phyloP scores from a whole-genome alignment of 2,113 vertebrate species.

The Odontophorus gujanensis region DNA sequence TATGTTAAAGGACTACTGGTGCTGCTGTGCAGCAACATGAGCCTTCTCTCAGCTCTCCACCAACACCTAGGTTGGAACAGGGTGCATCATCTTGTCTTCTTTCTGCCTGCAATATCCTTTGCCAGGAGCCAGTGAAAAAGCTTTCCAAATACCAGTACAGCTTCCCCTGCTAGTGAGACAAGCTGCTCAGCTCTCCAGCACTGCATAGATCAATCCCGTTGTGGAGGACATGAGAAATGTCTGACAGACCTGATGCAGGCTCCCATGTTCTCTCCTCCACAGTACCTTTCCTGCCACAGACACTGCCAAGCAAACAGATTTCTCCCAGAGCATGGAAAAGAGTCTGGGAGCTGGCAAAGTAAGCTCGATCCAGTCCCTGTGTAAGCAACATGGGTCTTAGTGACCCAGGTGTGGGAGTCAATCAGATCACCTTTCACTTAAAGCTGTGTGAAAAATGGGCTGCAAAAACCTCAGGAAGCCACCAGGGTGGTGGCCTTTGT shows the following conservation, averaged over 20 bases:
- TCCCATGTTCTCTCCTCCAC: background rate
- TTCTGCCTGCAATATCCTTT: rapidly evolving
- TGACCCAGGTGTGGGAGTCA: background rate
- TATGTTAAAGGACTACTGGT: background rate
- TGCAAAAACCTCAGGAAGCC: background rate
- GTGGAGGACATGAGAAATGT: background rate
- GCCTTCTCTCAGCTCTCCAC: background rate
- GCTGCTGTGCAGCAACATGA: rapidly evolving
- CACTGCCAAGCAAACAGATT: background rate
- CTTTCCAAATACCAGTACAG: background rate
- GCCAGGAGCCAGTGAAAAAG: background rate
- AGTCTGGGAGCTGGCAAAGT: background rate
- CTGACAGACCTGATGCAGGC: background rate
- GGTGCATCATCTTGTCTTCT: background rate
- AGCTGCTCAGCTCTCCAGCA: background rate
- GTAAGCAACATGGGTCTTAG: background rate
- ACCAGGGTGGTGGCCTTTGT: background rate
- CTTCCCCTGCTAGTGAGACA: background rate
- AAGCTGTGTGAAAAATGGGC: background rate
- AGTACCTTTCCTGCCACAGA: background rate
- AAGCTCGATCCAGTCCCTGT: background rate
- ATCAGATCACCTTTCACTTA: background rate
- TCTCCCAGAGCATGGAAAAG: background rate
- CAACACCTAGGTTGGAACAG: background rate
- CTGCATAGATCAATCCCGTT: background rate